Base-by-base conservation (phyloP, 1,140 invertebrate species). In the Drosophila pruinosa region DNA sequence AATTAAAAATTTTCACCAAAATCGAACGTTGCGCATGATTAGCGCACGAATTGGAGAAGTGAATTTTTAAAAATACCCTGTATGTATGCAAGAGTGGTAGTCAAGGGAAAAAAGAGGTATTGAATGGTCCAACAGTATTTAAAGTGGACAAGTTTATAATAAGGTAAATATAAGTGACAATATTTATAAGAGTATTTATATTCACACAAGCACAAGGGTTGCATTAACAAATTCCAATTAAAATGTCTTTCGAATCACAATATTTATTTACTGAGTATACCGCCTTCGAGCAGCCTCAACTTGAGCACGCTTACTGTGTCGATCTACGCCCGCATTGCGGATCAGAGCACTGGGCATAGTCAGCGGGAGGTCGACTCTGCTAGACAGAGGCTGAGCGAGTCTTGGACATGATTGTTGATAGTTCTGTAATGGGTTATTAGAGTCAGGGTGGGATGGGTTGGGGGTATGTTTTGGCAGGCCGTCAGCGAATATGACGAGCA, bases 1-100 rank as follows among this genome's bases (percentile, higher is more conserved):
- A 86, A 86, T 86, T 86, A 78, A 77, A 88, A 88, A 78, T 83
- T 83, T n/a, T 85, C 71, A 83, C 75, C 75, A 81, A 81, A 82
- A 81, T 74, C 65, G 68, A 76, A 86, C 71, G 81, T 72, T 86
- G 82, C 82, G 82, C 82, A 88, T 86, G 82, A 86, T 86, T 86
- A 82, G 53, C 70, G 56, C 59, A 88, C 78, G 65, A 81, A 81
- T 77, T 80, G 24, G 54, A 74, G 36, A 64, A 61, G 64, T 52
- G 65, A 67, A 68, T 76, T 41, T 69, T 28, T 38, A 14, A 54
- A 24, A 28, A 72, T 72, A 70, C 67, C 59, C 67, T 64, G 41
- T 56, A 34, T 0, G 0, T 7, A 21, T 17, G 2, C 1, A 10
- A 43, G 5, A 34, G 3, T 6, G 1, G 12, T 6, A 31, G 10